phyloP scores from a whole-genome alignment of 2,888 invertebrate genomes.

The Panorpa germanica region DNA sequence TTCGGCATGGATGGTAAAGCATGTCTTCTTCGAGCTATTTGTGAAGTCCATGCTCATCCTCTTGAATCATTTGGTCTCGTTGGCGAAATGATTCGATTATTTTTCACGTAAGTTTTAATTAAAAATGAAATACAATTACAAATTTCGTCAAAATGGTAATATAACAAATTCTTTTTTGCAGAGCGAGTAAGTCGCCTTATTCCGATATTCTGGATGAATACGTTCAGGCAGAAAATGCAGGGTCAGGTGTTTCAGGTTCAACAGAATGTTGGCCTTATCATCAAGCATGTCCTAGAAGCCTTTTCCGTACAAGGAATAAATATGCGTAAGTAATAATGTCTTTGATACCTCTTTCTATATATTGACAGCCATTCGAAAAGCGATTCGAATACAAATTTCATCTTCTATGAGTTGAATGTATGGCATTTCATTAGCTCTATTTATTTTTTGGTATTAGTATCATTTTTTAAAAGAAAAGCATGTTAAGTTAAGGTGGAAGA shows the following conservation, averaged over 20 bases:
- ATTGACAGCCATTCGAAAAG: neutral
- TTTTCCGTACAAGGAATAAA: slow-evolving; percentile 39
- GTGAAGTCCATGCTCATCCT: slow-evolving; percentile 68
- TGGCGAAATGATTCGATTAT: slow-evolving; percentile 65
- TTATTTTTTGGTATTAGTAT: too few relatives aligned
- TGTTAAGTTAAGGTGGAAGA: too few relatives aligned
- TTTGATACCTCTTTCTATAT: too few relatives aligned
- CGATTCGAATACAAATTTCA: slow-evolving; percentile 2
- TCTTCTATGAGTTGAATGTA: too few relatives aligned
- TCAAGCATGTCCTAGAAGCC: slow-evolving; percentile 62
- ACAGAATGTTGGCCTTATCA: slow-evolving; percentile 78
- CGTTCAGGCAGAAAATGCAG: slow-evolving; percentile 60
- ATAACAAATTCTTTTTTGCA: slow-evolving; percentile 19
- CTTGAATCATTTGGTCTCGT: slow-evolving; percentile 59
- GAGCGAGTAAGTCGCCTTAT: slow-evolving; percentile 68
- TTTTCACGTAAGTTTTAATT: slow-evolving; percentile 49
- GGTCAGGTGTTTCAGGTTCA: slow-evolving; percentile 36
- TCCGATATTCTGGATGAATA: slow-evolving; percentile 54
- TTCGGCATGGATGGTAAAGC: slow-evolving; percentile 70
- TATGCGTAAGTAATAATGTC: slow-evolving; percentile 24
- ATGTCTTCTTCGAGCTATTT: slow-evolving; percentile 64
- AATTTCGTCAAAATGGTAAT: neutral
- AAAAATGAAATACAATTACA: neutral
- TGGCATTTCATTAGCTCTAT: too few relatives aligned
- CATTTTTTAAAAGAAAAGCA: too few relatives aligned